Evolutionary conservation across 2,888 invertebrate species (phyloP), one percentile per base, ranked within the genome.

Genomic region (Clanis bilineata): DNA sequence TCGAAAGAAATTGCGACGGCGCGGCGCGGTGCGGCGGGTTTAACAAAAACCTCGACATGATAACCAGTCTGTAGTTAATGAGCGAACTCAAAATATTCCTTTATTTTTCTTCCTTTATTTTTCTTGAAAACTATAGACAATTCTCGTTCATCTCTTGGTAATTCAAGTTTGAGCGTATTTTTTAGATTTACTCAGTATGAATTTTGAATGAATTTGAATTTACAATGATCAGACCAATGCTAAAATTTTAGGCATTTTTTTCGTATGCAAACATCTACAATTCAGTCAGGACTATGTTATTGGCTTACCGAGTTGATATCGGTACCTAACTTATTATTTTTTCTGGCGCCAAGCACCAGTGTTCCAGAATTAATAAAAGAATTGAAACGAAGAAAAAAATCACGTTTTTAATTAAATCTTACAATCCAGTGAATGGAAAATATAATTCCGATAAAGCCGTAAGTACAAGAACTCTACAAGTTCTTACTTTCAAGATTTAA

Each of bases 1-100:
- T 58, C 4, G 36, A 44, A 56, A 60, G 36, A 38, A 56, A 47
- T 23, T 60, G 56, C 44, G 39, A 18, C 18, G 18, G 51, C 28
- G 32, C n/a, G n/a, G n/a, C n/a, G n/a, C n/a, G n/a, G n/a, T n/a
- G 32, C 18, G 18, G 51, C 28, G 32, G 51, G 7, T 51, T 9
- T 51, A 32, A 10, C 51, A 51, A 32, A 51, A 51, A 51, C 18
- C 18, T 15, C 15, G 18, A 41, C 18, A 18, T 41, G 41, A 41
- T 41, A 41, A 18, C 6, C 15, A 7, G n/a, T 41, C 39, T 41
- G 6, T 15, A 7, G 56, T 39, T 45, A 25, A 25, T 25, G 9
- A 18, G 32, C 15, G 18, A 9, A 7, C 18, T 1, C 7, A 18
- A 18, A 41, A 41, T 5, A 41, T 18, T n/a, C n/a, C 7, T 4